Conservation (phyloP, 2,113 vertebrate genomes). For the Felis catus region F.catus_Fca126_mat1.0 CM031412.1:28898001-28898500, state of each 20-base stretch:
- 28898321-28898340: background rate
- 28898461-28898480: constrained; percentile 17
- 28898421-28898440: background rate
- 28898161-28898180: background rate
- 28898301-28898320: background rate
- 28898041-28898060: background rate
- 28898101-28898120: background rate
- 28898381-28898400: constrained; percentile 30
- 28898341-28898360: background rate
- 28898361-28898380: background rate
- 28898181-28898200: background rate
- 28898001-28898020: background rate
- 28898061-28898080: background rate
- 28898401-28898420: background rate
- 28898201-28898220: background rate
- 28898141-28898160: constrained; percentile 7
- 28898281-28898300: background rate
- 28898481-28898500: background rate
- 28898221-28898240: background rate
- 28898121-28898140: background rate
- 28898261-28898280: background rate
- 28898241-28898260: background rate
- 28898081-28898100: background rate
- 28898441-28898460: background rate
- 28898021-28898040: background rate